A percentile compares a stretch with the other conserved stretches of the same genome.
These are phyloP conservation scores for Haliaeetus leucogaster DNA, from an alignment of 2,113 vertebrate species.

Conservation along the genomic window DNA sequence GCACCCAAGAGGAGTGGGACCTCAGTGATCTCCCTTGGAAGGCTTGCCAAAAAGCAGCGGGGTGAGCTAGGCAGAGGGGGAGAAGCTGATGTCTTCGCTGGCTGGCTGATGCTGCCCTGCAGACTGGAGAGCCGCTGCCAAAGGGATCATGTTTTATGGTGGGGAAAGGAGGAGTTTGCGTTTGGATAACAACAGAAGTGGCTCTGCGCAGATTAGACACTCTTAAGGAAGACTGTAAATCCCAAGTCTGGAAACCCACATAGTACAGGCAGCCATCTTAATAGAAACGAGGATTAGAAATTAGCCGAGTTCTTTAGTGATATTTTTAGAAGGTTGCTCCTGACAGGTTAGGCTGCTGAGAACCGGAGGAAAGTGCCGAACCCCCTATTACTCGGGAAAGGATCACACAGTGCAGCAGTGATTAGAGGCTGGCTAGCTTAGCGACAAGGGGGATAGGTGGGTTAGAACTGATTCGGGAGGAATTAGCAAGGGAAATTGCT, in stretches of 20 bases:
- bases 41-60: rapidly evolving
- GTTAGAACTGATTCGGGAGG: slow-evolving; percentile 42
- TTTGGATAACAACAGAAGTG: slow-evolving; percentile 39
- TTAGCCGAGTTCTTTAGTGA: slow-evolving; percentile 68
- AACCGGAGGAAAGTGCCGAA: slow-evolving; percentile 25
- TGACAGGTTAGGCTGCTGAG: slow-evolving; percentile 69
- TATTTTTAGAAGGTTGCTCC: slow-evolving; percentile 75
- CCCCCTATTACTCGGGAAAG: slow-evolving; percentile 7
- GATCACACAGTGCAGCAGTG: slow-evolving; percentile 46
- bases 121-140: background rate
- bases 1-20: background rate
- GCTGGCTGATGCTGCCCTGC: background rate
- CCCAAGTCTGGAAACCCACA: slow-evolving; percentile 32
- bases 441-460: slow-evolving; percentile 53
- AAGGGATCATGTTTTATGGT: background rate
- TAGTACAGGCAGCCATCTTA: slow-evolving; percentile 37
- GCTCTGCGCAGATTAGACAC: slow-evolving; percentile 1
- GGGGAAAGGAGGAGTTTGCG: slow-evolving; percentile 37
- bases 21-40: rapidly evolving
- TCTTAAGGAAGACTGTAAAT: slow-evolving; percentile 59
- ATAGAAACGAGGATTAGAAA: slow-evolving; percentile 71
- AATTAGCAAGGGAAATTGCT: slow-evolving; percentile 72
- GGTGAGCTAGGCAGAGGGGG: background rate
- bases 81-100: background rate
- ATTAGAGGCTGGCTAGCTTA: slow-evolving; percentile 63